Evolutionary conservation across 2,113 vertebrate genomes (phyloP).

Genomic region (Mungos mungo): DNA sequence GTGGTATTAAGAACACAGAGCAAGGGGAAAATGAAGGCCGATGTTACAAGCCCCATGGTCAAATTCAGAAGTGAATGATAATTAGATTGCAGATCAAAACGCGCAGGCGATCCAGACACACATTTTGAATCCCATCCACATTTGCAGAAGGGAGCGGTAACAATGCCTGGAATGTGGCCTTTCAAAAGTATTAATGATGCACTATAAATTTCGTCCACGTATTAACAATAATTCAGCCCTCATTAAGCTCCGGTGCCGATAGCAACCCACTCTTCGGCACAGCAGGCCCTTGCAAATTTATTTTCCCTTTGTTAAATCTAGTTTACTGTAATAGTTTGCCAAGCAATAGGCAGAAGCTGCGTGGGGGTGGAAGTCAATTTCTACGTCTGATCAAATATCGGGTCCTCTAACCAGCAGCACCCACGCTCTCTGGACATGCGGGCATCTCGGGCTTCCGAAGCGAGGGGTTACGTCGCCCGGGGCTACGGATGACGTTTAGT

Average conservation of each 20-base stretch:
- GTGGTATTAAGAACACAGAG: conserved; percentile 45
- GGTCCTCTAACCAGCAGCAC: background rate
- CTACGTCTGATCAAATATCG: conserved; percentile 15
- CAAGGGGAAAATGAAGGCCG: background rate
- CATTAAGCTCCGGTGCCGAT: conserved; percentile 42
- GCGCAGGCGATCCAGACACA: background rate
- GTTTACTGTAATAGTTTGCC: conserved; percentile 61
- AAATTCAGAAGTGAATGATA: conserved; percentile 42
- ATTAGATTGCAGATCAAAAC: conserved; percentile 43
- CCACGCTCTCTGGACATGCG: background rate
- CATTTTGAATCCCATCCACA: conserved; percentile 40
- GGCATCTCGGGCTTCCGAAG: background rate
- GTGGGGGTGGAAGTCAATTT: conserved; percentile 52
- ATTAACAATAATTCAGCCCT: conserved; percentile 66
- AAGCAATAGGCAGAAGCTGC: conserved; percentile 48
- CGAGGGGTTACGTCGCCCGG: background rate
- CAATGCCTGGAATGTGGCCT: conserved; percentile 4
- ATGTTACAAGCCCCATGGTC: background rate
- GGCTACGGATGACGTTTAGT: background rate
- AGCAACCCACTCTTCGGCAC: conserved; percentile 59
- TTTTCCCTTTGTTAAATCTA: conserved; percentile 67
- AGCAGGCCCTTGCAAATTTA: conserved; percentile 50
- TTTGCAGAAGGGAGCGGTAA: conserved; percentile 51
- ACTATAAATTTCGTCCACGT: conserved; percentile 52
- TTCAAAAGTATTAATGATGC: conserved; percentile 56